phyloP scores from a whole-genome alignment of 1,140 invertebrate species.

The Papilio glaucus region DNA sequence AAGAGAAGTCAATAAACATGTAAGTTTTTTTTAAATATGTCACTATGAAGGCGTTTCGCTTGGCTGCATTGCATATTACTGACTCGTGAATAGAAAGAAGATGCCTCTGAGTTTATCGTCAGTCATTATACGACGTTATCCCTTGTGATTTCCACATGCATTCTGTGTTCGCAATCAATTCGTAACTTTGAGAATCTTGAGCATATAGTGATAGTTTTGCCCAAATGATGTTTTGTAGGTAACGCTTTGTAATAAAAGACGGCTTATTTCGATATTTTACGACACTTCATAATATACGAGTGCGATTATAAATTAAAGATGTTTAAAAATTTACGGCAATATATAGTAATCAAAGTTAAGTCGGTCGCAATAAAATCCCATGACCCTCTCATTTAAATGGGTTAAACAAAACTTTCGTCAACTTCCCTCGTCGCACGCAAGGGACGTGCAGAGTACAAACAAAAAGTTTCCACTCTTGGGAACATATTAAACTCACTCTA shows the following conservation, averaged over 20 bases:
- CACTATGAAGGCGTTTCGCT: too few species aligned
- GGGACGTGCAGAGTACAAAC: background rate
- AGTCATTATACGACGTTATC: background rate
- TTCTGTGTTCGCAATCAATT: background rate
- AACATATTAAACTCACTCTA: background rate
- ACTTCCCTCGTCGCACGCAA: background rate
- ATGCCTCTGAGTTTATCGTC: background rate
- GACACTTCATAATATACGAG: too few species aligned
- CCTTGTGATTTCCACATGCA: background rate
- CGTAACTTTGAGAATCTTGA: background rate
- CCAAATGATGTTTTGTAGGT: too few species aligned
- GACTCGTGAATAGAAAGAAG: too few species aligned
- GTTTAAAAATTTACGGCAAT: too few species aligned
- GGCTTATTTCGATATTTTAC: too few species aligned
- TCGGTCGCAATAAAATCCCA: background rate
- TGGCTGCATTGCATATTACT: too few species aligned
- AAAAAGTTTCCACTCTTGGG: constrained; percentile 4
- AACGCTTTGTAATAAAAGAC: too few species aligned
- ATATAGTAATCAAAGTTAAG: background rate
- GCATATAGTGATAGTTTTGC: background rate
- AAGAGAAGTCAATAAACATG: too few species aligned
- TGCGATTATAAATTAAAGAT: too few species aligned
- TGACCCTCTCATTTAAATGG: background rate
- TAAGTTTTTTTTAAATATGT: too few species aligned
- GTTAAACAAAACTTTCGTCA: background rate